Percentiles rank a stretch among this genome's conserved stretches.
Evolutionary conservation across 2,113 vertebrate genomes (phyloP).

Genomic region (Kryptolebias marmoratus): DNA sequence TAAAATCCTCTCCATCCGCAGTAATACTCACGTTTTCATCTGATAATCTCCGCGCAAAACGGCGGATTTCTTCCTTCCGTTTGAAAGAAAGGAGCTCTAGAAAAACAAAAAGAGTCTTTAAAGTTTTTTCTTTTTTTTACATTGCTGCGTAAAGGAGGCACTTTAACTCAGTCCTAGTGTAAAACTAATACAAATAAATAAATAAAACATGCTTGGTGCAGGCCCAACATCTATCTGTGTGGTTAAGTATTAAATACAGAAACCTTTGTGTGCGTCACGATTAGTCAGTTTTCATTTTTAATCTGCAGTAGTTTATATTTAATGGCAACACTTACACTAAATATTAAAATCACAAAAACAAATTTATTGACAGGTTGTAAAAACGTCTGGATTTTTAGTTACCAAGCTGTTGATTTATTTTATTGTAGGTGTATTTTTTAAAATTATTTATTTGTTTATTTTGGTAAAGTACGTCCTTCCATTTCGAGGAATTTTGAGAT

Average conservation of each 20-base stretch:
- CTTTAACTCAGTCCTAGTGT: conserved; percentile 32
- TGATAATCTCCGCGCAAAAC: conserved; percentile 78
- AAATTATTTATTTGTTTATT: too few relatives aligned
- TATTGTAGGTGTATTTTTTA: too few relatives aligned
- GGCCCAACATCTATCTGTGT: conserved; percentile 2
- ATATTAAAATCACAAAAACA: too few relatives aligned
- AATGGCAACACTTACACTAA: too few relatives aligned
- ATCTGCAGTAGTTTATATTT: too few relatives aligned
- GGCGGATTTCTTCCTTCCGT: conserved; percentile 70
- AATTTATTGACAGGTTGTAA: too few relatives aligned
- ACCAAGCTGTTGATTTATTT: too few relatives aligned
- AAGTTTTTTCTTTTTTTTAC: conserved; percentile 46
- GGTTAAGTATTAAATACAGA: background rate
- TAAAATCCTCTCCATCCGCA: conserved; percentile 86
- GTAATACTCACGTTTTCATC: conserved; percentile 77
- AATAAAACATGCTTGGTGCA: background rate
- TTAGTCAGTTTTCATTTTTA: too few relatives aligned
- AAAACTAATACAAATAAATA: conserved; percentile 19
- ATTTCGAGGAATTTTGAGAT: too few relatives aligned
- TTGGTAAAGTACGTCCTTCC: too few relatives aligned
- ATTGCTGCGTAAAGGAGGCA: conserved; percentile 13
- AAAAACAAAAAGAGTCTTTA: conserved; percentile 41
- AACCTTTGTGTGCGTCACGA: too few relatives aligned
- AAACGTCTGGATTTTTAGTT: too few relatives aligned
- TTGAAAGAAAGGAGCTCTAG: conserved; percentile 57